Evolutionary conservation across 2,888 invertebrate genomes (phyloP).

Genomic region (Amiota mariae): DNA sequence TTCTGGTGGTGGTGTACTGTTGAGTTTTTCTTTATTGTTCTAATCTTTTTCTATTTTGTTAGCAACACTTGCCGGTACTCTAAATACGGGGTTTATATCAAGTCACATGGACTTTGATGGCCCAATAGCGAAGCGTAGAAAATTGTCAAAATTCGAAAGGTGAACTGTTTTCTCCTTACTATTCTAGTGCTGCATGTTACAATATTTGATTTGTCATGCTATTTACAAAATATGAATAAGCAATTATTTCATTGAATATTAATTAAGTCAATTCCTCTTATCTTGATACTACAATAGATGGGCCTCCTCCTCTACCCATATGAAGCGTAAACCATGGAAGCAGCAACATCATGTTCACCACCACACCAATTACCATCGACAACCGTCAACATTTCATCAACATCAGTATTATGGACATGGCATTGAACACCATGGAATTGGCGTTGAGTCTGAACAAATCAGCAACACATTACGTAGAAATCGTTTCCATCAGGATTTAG

Average conservation of each 20-base stretch:
- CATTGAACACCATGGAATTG: conserved; percentile 38
- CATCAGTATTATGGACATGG: conserved; percentile 10
- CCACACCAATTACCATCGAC: conserved; percentile 56
- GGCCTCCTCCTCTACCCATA: conserved; percentile 54
- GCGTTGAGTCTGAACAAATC: conserved; percentile 32
- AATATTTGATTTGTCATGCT: neutral
- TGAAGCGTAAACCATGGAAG: conserved; percentile 65
- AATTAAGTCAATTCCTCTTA: neutral
- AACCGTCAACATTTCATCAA: conserved; percentile 58
- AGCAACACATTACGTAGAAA: conserved; percentile 2
- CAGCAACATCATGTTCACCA: conserved; percentile 61
- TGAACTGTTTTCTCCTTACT: conserved; percentile 29
- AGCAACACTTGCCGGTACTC: conserved; percentile 27
- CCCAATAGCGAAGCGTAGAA: conserved; percentile 68
- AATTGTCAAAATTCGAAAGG: conserved; percentile 70
- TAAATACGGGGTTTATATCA: conserved; percentile 39
- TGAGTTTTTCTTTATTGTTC: neutral
- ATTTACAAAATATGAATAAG: neutral
- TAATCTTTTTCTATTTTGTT: conserved; percentile 47
- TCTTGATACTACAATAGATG: conserved; percentile 42
- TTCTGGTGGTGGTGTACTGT: neutral
- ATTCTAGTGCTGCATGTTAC: neutral
- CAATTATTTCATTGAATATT: neutral
- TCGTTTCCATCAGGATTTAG: conserved; percentile 22
- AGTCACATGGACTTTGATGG: conserved; percentile 68